A percentile compares a stretch with the other conserved stretches of the same genome.
Conservation (phyloP, 2,888 invertebrate genomes). For the Sericinus montela region DNA sequence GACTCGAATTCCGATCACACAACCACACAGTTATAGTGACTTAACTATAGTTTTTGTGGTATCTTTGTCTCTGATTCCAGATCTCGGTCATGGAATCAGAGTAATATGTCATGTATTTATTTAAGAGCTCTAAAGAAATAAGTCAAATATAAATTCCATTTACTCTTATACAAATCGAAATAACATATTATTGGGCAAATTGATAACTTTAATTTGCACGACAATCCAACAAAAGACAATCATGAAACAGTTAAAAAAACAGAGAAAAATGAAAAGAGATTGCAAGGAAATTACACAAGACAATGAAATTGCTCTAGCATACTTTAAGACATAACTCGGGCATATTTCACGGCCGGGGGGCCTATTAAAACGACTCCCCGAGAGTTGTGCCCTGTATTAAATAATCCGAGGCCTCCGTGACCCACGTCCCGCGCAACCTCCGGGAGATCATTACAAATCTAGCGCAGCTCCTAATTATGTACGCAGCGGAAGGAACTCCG, state of each 20-base stretch:
- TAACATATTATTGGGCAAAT: background rate
- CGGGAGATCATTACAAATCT: slow-evolving; percentile 23
- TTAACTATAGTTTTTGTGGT: too few relatives aligned
- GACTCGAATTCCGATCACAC: too few relatives aligned
- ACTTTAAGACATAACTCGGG: slow-evolving; percentile 4
- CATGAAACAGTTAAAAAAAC: background rate
- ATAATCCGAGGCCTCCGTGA: slow-evolving; percentile 11
- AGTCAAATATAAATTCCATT: too few relatives aligned
- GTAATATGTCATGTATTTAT: too few relatives aligned
- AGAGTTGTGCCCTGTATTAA: slow-evolving; percentile 5
- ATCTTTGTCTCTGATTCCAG: too few relatives aligned
- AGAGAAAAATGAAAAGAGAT: background rate
- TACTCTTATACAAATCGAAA: too few relatives aligned
- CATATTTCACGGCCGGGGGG: slow-evolving; percentile 15
- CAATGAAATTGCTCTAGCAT: background rate
- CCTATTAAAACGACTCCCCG: slow-evolving; percentile 15
- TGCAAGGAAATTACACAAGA: slow-evolving; percentile 6
- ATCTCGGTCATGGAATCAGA: too few relatives aligned
- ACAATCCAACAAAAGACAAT: slow-evolving; percentile 4
- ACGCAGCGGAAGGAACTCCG: slow-evolving; percentile 4
- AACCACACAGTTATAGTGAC: too few relatives aligned
- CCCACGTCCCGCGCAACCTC: slow-evolving; percentile 3
- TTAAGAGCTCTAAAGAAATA: too few relatives aligned
- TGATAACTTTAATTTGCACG: background rate
- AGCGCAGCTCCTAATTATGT: slow-evolving; percentile 28